Conservation (phyloP, 2,797 vertebrate species). For the Cryptoblepharus egeriae region DNA sequence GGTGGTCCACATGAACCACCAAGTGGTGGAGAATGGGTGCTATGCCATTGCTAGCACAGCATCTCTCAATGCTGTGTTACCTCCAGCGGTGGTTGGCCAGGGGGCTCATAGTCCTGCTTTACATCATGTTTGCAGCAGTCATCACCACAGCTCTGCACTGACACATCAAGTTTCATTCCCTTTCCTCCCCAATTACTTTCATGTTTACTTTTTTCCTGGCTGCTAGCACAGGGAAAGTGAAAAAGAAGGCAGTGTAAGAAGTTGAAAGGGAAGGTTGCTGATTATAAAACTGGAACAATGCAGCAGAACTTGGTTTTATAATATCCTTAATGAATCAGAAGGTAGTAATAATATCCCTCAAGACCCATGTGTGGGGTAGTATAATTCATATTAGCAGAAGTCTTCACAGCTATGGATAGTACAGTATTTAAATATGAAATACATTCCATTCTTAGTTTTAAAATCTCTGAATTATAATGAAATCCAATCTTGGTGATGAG, state of each 20-base stretch:
- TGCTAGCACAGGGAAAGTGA: neutral
- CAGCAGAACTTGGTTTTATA: neutral
- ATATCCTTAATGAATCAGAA: conserved; percentile 11
- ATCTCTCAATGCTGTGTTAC: too few species aligned
- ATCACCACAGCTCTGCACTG: too few species aligned
- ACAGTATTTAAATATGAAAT: neutral
- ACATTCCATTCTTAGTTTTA: neutral
- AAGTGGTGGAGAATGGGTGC: too few species aligned
- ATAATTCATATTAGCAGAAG: neutral
- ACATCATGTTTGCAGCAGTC: too few species aligned
- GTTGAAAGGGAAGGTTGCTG: conserved; percentile 13
- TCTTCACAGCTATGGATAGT: neutral
- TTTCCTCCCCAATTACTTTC: neutral
- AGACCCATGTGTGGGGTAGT: neutral
- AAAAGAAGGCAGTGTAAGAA: conserved; percentile 15
- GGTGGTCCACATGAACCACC: too few species aligned
- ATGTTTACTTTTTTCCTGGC: neutral
- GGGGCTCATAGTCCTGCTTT: too few species aligned
- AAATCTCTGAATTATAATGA: neutral
- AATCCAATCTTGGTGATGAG: neutral
- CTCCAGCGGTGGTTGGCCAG: too few species aligned
- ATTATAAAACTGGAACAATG: conserved; percentile 25
- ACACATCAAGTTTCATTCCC: too few species aligned
- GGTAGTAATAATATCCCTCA: neutral
- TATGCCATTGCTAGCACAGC: too few species aligned